These are phyloP conservation scores for Falco punctatus DNA, from an alignment of 2,113 vertebrate genomes.

Conservation along the genomic window DNA sequence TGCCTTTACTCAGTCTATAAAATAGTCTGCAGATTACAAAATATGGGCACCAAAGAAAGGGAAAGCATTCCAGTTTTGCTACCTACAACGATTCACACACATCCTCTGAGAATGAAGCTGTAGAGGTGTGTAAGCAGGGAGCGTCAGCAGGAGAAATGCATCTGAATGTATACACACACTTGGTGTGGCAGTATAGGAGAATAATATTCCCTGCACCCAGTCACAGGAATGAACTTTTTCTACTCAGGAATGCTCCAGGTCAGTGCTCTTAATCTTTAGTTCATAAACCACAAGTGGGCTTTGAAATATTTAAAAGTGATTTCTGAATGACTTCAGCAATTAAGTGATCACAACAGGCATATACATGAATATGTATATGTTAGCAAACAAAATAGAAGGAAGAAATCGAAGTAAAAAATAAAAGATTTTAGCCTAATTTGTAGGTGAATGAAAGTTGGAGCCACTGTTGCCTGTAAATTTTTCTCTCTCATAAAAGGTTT, in stretches of 20 bases:
- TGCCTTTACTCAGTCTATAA: not conserved
- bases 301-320: not conserved
- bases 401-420: not conserved
- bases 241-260: not conserved
- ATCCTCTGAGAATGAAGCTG: not conserved
- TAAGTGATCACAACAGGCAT: not conserved
- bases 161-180: not conserved
- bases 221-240: not conserved
- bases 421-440: not conserved
- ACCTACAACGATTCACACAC: not conserved
- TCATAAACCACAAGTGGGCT: not conserved
- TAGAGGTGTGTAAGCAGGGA: not conserved
- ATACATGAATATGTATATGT: not conserved
- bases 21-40: not conserved
- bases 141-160: not conserved
- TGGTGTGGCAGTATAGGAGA: not conserved
- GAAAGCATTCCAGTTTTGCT: not conserved
- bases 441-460: not conserved
- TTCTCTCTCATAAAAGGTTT: not conserved
- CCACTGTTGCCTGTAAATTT: not conserved
- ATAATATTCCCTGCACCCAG: not conserved
- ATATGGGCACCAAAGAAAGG: not conserved
- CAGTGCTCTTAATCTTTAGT: not conserved
- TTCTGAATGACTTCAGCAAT: not conserved
- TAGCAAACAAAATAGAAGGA: not conserved